These are phyloP conservation scores for Calliopum simillimum DNA, from an alignment of 2,888 invertebrate genomes.

Conservation along the genomic window DNA sequence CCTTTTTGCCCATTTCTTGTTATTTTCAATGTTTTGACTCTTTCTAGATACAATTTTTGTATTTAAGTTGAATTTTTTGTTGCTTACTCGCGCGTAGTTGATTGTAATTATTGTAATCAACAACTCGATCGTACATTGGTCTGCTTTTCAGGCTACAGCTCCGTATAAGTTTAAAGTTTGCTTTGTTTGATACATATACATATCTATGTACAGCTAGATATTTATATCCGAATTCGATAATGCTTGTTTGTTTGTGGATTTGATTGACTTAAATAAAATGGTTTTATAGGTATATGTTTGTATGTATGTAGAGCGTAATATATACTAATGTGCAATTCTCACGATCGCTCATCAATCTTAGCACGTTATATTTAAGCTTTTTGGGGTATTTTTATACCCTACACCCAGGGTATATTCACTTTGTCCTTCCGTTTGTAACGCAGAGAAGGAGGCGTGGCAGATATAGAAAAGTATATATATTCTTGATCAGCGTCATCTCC, in stretches of 20 bases:
- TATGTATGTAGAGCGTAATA: not conserved
- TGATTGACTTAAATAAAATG: not conserved
- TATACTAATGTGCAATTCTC: conserved; percentile 57
- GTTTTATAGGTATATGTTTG: conserved; percentile 36
- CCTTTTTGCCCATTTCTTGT: conserved; percentile 24
- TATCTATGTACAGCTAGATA: conserved; percentile 32
- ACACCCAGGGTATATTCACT: too few species aligned
- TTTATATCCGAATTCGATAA: conserved; percentile 7
- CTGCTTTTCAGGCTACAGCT: conserved; percentile 2
- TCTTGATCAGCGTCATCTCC: too few species aligned
- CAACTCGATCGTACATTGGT: conserved; percentile 48
- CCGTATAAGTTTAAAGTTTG: not conserved
- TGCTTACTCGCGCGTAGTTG: conserved; percentile 56
- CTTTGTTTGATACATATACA: conserved; percentile 25
- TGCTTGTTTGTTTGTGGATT: conserved; percentile 7
- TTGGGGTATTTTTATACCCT: too few species aligned
- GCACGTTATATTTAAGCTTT: conserved; percentile 17
- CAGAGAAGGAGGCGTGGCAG: too few species aligned
- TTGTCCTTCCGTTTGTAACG: too few species aligned
- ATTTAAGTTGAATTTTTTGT: conserved; percentile 28
- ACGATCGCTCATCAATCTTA: conserved; percentile 51
- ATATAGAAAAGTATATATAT: too few species aligned
- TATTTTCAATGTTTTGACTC: conserved; percentile 11
- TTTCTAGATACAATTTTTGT: conserved; percentile 20
- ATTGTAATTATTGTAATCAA: conserved; percentile 65